Base-by-base conservation (phyloP, 2,797 vertebrate species). In the Sebastes glaucus region DNA sequence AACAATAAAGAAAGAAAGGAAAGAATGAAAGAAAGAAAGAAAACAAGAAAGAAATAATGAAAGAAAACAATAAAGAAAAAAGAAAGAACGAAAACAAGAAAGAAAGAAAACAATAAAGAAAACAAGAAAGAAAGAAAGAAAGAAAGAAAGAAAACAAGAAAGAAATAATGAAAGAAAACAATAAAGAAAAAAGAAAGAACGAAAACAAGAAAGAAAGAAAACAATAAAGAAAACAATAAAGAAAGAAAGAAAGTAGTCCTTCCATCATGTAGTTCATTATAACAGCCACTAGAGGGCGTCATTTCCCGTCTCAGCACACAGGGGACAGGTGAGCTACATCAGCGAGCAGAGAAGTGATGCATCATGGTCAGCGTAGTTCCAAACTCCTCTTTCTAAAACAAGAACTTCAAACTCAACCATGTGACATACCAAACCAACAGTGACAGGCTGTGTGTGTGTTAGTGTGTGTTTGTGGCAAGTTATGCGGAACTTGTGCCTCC, bases 401-500 rank as follows among this genome's bases (percentile, higher is more conserved):
- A 33, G 6, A 75, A 92, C 93, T 89, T 86, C 93, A 89, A 64
- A 27, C 8, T 4, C 3, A 56, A 52, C 70, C 91, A 92, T 20
- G 88, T 89, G 91, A 94, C 89, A 11, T 1, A 10, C 20, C 16
- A 18, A 71, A 1, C 38, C 46, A n/a, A 52, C 86, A 68, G 71
- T 82, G 83, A 85, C 82, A 89, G 73, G 52, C 69, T 70, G 66
- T 62, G 68, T 62, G 68, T 38, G 16, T 35, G 63, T 18, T 33
- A 27, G 74, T 25, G 56, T 13, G 20, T 7, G 20, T 16, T 33
- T 1, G 56, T 66, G 66, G 62, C 30, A 57, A 72, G 79, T 80
- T 81, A 89, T 91, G 91, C 90, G 92, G 93, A 94, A 95, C 92
- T 91, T 14, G 64, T 49, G 13, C 28, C 68, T 78, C 61, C n/a